Conservation (phyloP, 2,888 invertebrate genomes). For the Leptopilina drosophilae region DNA sequence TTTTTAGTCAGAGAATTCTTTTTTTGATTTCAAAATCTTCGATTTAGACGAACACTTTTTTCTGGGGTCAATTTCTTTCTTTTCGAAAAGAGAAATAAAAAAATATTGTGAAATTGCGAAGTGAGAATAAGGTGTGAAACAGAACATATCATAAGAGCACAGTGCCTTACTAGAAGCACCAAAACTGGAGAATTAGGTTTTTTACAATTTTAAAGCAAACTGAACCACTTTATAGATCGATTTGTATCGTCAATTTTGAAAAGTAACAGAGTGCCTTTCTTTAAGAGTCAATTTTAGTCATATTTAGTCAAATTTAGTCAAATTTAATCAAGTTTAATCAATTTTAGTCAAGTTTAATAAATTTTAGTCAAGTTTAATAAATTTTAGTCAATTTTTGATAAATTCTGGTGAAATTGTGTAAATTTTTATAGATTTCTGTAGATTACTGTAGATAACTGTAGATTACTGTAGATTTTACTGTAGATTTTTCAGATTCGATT, state of each 20-base stretch:
- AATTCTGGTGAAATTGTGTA: too few species aligned
- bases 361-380: not conserved
- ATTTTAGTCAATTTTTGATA: not conserved
- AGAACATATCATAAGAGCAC: slow-evolving; percentile 28
- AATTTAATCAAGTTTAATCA: not conserved
- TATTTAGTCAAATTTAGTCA: not conserved
- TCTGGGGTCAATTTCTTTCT: too few species aligned
- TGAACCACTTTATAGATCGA: not conserved
- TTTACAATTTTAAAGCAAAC: not conserved
- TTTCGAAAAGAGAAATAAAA: too few species aligned
- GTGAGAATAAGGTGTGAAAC: slow-evolving; percentile 12
- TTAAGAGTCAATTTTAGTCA: too few species aligned
- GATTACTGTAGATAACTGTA: not conserved
- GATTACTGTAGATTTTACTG: not conserved
- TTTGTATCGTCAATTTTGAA: not conserved
- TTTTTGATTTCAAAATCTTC: too few species aligned
- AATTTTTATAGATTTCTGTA: too few species aligned
- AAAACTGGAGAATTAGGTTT: not conserved
- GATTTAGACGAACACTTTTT: too few species aligned
- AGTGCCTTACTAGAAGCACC: slow-evolving; percentile 23
- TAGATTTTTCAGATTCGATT: not conserved
- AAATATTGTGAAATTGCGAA: too few species aligned
- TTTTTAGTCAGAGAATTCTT: too few species aligned
- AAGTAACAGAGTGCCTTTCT: slow-evolving; percentile 13
- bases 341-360: not conserved